Evolutionary conservation across 2,888 invertebrate species (phyloP), one percentile per base, ranked within the genome.

Genomic region (Synergus umbraculus): DNA sequence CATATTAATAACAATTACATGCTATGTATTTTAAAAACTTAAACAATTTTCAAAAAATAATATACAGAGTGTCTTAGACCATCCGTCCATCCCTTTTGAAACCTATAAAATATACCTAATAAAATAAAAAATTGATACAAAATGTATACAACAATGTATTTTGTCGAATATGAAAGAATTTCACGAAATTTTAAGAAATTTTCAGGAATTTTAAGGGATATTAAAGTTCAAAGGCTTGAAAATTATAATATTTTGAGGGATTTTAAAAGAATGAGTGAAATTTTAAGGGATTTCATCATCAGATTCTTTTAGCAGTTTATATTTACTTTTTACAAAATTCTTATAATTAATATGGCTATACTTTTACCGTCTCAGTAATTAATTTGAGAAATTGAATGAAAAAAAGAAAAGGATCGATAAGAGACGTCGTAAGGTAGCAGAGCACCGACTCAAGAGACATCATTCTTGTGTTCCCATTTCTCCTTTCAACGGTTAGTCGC

Each of bases 381-480:
- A 37, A 73, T 73, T 10, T 4, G 37, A 37, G 49, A 7, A 54
- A 73, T 54, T 29, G 22, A 29, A 29, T 54, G 37, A 37, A 41
- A 73, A 73, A 37, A 54, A 37, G 37, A 29, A 73, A 37, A 73
- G n/a, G 73, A 73, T 37, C n/a, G 54, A 54, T n/a, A 73, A 1
- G 37, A 54, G 73, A 37, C 10, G 43, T 66, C 66, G n/a, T 41
- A 60, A 41, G 8, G 67, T 69, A 69, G 29, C 22, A 18, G 46
- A 46, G 44, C 67, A 69, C 49, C 37, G n/a, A 65, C 77, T 88
- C 89, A 90, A 90, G 89, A 87, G 79, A 85, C 90, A 83, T 37
- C 0, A 37, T 5, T 89, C 89, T 89, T 80, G 85, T 84, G 90
- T 88, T 90, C 90, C 88, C 89, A 88, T 89, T 90, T 90, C 89